Conservation (phyloP, 2,888 invertebrate genomes). For the Epistrophe eligans region DNA sequence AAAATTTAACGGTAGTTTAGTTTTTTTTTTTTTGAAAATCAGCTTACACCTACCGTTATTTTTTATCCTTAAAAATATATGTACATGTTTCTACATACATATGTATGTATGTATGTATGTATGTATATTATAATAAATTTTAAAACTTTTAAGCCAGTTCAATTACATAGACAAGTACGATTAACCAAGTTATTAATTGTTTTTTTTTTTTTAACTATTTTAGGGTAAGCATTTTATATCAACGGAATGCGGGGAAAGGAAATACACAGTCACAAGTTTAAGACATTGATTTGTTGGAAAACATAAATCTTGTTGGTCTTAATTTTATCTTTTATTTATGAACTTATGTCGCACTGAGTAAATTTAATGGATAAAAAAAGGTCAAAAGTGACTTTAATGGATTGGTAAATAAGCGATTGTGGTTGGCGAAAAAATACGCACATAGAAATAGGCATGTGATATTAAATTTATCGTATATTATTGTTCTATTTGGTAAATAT, state of each 20-base stretch:
- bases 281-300: slow-evolving; percentile 4
- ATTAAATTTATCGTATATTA: neutral
- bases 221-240: neutral
- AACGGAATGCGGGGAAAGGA: neutral
- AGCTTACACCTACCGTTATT: too few relatives aligned
- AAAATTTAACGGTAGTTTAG: too few relatives aligned
- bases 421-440: neutral
- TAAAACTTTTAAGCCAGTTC: neutral
- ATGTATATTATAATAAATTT: too few relatives aligned
- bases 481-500: neutral
- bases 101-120: too few relatives aligned
- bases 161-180: neutral
- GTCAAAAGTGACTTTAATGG: slow-evolving; percentile 2
- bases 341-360: neutral
- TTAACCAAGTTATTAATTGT: neutral
- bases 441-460: neutral
- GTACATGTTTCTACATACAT: too few relatives aligned
- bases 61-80: too few relatives aligned
- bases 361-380: neutral
- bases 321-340: slow-evolving; percentile 19
- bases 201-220: neutral
- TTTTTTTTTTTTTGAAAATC: too few relatives aligned
- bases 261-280: neutral
- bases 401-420: neutral
- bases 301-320: slow-evolving; percentile 22